Base-by-base conservation (phyloP, 2,113 vertebrate species). In the Periophthalmus modestus region DNA sequence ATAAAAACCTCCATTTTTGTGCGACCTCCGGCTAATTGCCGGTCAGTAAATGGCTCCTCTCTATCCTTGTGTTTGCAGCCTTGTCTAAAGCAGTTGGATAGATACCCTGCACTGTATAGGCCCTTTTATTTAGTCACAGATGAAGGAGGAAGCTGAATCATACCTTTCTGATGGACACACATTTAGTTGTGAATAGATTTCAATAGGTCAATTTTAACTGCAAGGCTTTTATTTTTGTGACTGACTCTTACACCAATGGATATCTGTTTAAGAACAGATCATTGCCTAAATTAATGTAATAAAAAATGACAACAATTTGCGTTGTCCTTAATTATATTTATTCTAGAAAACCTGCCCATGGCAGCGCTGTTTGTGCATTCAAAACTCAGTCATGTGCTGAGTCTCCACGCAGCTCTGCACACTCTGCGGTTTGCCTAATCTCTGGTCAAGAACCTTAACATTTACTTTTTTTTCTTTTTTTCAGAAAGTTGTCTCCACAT, bases 401-500 rank as follows among this genome's bases (percentile, higher is more conserved):
- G 72, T 71, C 47, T 85, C 71, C 24, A 50, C 62, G 34, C 71
- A 54, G 65, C 47, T 83, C 82, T 69, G 85, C 88, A 78, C 70
- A 85, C 83, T 82, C 80, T 14, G 81, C 85, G 78, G 34, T 75
- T 89, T 83, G 58, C 19, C 61, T 89, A 89, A 88, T 36, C 84
- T 88, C 65, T 75, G 89, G 90, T 89, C 87, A 92, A 88, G 87
- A 80, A 89, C 80, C 90, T 78, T 89, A 76, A 88, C 82, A 18
- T 82, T 78, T 65, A 36, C 7, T 63, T 59, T 68, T 48, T 24
- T 66, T 18, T 59, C 68, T 72, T 69, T 75, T 68, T 72, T 65
- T 58, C 47, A 77, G 65, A 77, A 68, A 81, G 81, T 79, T 55
- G 78, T 69, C 72, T 81, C 73, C 61, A 69, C 82, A 13, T 75